Evolutionary conservation across 2,888 invertebrate species (phyloP).

Genomic region (Drosophila pseudotalamancana): DNA sequence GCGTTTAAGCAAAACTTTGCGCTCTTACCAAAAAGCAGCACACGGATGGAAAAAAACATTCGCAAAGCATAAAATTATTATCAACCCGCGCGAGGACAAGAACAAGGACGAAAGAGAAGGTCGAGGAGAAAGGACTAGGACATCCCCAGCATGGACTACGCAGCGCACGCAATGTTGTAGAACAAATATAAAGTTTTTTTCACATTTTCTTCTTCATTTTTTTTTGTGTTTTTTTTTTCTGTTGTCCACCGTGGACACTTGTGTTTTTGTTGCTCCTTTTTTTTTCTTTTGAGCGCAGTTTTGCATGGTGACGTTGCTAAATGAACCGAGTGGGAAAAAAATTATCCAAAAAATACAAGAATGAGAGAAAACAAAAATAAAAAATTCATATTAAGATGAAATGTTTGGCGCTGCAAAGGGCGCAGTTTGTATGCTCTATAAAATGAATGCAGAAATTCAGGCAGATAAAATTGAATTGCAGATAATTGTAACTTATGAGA

Average conservation of each 20-base stretch:
- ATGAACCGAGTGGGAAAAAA: conserved; percentile 70
- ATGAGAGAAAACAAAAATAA: conserved; percentile 32
- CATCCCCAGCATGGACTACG: conserved; percentile 22
- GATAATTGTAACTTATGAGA: no score
- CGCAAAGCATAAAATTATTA: conserved; percentile 76
- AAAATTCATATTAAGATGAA: conserved; percentile 56
- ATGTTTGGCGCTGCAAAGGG: not conserved
- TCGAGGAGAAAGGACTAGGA: no score
- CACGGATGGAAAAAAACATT: conserved; percentile 51
- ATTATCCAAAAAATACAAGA: conserved; percentile 55
- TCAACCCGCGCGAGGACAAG: conserved; percentile 58
- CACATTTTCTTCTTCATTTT: no score
- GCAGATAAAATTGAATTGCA: no score
- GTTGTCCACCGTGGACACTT: conserved; percentile 21
- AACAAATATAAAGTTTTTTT: conserved; percentile 64
- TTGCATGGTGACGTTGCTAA: conserved; percentile 72
- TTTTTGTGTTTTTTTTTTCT: conserved; percentile 33
- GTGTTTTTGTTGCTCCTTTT: conserved; percentile 51
- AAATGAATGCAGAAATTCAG: not conserved
- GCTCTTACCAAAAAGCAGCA: conserved; percentile 30
- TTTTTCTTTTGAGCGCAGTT: conserved; percentile 66
- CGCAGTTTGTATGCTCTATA: conserved; percentile 20
- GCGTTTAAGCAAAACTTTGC: conserved; percentile 74
- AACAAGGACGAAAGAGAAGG: conserved; percentile 16
- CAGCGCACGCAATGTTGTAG: conserved; percentile 66